A percentile compares a stretch with the other conserved stretches of the same genome.
Conservation (phyloP, 2,113 vertebrate species). For the Melanerpes aurifrons region DNA sequence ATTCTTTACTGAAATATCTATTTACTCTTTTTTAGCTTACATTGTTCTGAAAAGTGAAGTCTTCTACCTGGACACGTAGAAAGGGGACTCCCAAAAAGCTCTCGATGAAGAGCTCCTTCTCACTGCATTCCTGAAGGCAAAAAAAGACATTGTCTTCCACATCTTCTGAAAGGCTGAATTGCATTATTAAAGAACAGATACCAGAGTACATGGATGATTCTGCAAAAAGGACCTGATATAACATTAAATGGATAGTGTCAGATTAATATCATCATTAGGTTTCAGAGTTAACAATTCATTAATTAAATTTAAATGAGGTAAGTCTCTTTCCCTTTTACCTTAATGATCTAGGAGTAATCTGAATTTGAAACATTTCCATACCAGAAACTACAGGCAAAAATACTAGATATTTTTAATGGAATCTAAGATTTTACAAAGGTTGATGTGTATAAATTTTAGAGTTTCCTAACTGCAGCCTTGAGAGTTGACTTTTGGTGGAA, state of each 20-base stretch:
- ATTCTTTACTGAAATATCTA: neutral
- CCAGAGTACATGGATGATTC: neutral
- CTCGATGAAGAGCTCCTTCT: neutral
- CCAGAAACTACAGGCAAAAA: neutral
- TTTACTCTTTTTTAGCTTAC: neutral
- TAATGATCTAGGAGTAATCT: neutral
- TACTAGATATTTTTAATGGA: neutral
- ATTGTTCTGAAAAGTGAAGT: neutral
- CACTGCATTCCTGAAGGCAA: neutral
- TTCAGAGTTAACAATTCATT: constrained; percentile 20
- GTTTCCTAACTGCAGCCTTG: neutral
- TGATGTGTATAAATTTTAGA: neutral
- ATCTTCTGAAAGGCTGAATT: neutral
- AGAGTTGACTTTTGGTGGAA: neutral
- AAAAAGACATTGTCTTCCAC: neutral
- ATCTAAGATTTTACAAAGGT: neutral
- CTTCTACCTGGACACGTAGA: neutral
- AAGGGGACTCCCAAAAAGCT: neutral
- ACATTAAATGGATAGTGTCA: neutral
- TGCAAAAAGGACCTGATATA: neutral
- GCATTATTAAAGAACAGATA: neutral
- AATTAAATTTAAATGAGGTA: neutral
- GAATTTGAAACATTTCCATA: neutral
- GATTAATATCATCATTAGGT: neutral
- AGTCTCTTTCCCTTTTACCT: neutral